Evolutionary conservation across 2,888 invertebrate genomes (phyloP), one percentile per base, ranked within the genome.

Genomic region (Suillia variegata): DNA sequence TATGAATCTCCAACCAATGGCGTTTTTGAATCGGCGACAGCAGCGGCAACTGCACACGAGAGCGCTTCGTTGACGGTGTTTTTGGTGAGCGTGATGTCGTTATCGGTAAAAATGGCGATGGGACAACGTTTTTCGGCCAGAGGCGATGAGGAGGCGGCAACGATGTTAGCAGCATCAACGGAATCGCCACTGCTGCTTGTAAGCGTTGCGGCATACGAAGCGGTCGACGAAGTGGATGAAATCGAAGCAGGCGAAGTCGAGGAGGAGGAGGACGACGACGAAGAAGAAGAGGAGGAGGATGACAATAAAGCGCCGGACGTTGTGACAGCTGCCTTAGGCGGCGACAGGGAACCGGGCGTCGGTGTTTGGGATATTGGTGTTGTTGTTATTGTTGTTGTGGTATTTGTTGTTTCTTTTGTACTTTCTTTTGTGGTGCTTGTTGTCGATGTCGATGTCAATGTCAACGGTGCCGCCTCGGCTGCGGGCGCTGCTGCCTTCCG

Each of bases 81-180:
- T 59, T 79, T 78, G 54, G 77, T 78, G 17, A 79, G 64, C 18
- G 77, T 79, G 33, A 79, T 79, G 48, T 78, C 77, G 65, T 78
- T 77, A 38, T 79, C 79, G 22, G 70, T 71, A 56, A 78, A 78
- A 3, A 75, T 68, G 24, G 74, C 79, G 50, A 78, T 69, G 20
- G 79, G 77, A 56, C 78, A 78, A 45, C 62, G 62, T 2, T 54
- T 38, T n/a, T n/a, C n/a, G 6, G 38, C 52, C 42, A 15, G 38
- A 21, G 33, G 45, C 31, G 42, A 58, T 63, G 56, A 62, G 2
- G 60, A 58, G 21, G 38, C 22, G 13, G 20, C 54, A 15, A 47
- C 45, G 22, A 62, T 62, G 5, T 56, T 50, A n/a, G n/a, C n/a
- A n/a, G n/a, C n/a, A n/a, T n/a, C n/a, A n/a, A n/a, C n/a, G 15